A percentile compares a stretch with the other conserved stretches of the same genome.
phyloP scores from a whole-genome alignment of 1,140 invertebrate genomes.

The Aleiodes sp. region DNA sequence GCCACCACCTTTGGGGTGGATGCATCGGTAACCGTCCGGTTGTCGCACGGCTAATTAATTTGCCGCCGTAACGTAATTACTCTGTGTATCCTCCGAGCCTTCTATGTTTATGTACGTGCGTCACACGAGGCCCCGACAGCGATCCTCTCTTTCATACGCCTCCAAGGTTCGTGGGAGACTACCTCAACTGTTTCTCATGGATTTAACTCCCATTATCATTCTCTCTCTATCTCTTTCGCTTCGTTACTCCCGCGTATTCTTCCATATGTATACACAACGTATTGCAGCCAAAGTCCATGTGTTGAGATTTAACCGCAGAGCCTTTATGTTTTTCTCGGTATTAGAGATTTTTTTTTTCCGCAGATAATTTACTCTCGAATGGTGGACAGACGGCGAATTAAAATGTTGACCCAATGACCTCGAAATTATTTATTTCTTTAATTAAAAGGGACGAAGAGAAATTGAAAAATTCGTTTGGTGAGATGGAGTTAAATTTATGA shows the following conservation, averaged over 20 bases:
- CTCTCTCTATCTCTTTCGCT: too few species aligned
- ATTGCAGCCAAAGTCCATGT: neutral
- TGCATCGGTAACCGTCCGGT: conserved; percentile 50
- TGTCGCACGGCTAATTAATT: conserved; percentile 56
- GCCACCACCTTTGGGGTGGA: conserved; percentile 42
- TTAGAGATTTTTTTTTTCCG: neutral
- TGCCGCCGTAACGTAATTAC: conserved; percentile 56
- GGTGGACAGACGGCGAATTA: neutral
- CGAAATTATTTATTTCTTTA: neutral
- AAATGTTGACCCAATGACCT: neutral
- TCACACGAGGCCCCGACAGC: neutral
- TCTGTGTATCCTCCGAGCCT: conserved; percentile 34
- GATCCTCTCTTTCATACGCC: conserved; percentile 10
- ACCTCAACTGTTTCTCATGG: neutral
- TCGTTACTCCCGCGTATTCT: too few species aligned
- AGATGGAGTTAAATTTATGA: too few species aligned
- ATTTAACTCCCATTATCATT: too few species aligned
- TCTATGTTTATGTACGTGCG: conserved; percentile 12
- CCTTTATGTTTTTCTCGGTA: neutral
- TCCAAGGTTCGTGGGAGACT: conserved; percentile 9
- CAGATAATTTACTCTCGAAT: neutral
- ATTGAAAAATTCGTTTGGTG: too few species aligned
- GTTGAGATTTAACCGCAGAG: neutral
- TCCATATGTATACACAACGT: neutral
- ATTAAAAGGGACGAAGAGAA: too few species aligned